Evolutionary conservation across 2,888 invertebrate genomes (phyloP).

Genomic region (Conomelus anceps): DNA sequence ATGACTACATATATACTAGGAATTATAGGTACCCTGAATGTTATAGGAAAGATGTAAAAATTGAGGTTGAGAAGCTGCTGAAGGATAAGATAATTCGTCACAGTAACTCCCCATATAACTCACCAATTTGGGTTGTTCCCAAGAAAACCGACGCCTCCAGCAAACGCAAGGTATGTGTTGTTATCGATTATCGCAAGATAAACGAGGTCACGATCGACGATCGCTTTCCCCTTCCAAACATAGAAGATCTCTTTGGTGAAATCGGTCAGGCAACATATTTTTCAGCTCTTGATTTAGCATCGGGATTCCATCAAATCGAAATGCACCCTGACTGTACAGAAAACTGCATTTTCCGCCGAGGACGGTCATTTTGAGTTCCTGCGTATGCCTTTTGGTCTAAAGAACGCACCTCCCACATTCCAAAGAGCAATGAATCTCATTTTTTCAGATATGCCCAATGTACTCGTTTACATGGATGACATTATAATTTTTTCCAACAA

Average conservation of each 20-base stretch:
- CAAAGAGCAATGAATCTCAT: slow-evolving; percentile 17
- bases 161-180: slow-evolving; percentile 16
- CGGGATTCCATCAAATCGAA: slow-evolving; percentile 35
- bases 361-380: slow-evolving; percentile 19
- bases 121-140: slow-evolving; percentile 21
- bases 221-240: slow-evolving; percentile 15
- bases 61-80: slow-evolving; percentile 17
- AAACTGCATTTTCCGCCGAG: slow-evolving; percentile 21
- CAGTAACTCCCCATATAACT: slow-evolving; percentile 19
- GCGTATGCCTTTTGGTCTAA: slow-evolving; percentile 21
- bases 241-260: slow-evolving; percentile 29
- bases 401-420: slow-evolving; percentile 16
- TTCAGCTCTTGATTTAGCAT: slow-evolving; percentile 31
- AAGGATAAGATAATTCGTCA: slow-evolving; percentile 16
- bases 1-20: slow-evolving; percentile 12
- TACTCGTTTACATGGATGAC: slow-evolving; percentile 13
- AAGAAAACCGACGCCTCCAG: slow-evolving; percentile 5
- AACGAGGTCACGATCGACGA: slow-evolving; percentile 14
- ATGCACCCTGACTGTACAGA: slow-evolving; percentile 7
- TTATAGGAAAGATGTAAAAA: slow-evolving; percentile 15
- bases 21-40: slow-evolving; percentile 20
- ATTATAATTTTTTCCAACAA: slow-evolving; percentile 14
- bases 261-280: slow-evolving; percentile 31
- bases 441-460: slow-evolving; percentile 4
- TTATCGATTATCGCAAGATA: slow-evolving; percentile 15